Conservation (phyloP, 1,140 invertebrate genomes). For the Drosophila baimaii region DNA sequence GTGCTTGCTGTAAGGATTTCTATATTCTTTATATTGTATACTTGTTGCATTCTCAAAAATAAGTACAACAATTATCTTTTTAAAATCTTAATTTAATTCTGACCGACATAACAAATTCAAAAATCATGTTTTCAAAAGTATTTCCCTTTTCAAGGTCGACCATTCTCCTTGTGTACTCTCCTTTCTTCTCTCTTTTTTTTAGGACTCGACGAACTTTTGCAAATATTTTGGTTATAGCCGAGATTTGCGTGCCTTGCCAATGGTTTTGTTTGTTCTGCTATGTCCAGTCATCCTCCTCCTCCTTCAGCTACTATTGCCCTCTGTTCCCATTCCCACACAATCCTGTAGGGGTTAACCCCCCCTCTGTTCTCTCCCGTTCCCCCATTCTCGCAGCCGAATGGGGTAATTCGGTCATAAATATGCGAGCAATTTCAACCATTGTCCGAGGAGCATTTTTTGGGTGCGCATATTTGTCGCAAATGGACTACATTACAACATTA, state of each 20-base stretch:
- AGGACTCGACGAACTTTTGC: slow-evolving; percentile 61
- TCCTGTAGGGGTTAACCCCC: slow-evolving; percentile 16
- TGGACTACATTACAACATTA: slow-evolving; percentile 79
- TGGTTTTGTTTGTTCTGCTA: slow-evolving; percentile 79
- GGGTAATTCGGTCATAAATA: slow-evolving; percentile 82
- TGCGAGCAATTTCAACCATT: slow-evolving; percentile 77
- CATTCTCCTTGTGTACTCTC: slow-evolving; percentile 8
- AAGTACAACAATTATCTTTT: background rate
- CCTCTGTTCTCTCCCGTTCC: background rate
- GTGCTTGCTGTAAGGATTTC: no score
- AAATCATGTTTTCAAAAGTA: background rate
- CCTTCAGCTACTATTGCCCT: slow-evolving; percentile 1
- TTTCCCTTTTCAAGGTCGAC: background rate
- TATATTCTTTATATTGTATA: background rate
- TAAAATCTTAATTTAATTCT: background rate
- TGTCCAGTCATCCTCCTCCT: slow-evolving; percentile 63
- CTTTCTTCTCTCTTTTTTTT: slow-evolving; percentile 33
- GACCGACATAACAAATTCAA: no score
- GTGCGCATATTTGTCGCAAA: slow-evolving; percentile 79
- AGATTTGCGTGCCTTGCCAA: slow-evolving; percentile 79
- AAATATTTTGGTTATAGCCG: slow-evolving; percentile 81
- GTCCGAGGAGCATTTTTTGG: slow-evolving; percentile 74
- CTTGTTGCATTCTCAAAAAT: background rate
- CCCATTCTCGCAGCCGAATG: slow-evolving; percentile 50
- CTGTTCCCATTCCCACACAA: background rate